These are phyloP conservation scores for Melopsittacus undulatus DNA, from an alignment of 2,797 vertebrate genomes.

Conservation along the genomic window DNA sequence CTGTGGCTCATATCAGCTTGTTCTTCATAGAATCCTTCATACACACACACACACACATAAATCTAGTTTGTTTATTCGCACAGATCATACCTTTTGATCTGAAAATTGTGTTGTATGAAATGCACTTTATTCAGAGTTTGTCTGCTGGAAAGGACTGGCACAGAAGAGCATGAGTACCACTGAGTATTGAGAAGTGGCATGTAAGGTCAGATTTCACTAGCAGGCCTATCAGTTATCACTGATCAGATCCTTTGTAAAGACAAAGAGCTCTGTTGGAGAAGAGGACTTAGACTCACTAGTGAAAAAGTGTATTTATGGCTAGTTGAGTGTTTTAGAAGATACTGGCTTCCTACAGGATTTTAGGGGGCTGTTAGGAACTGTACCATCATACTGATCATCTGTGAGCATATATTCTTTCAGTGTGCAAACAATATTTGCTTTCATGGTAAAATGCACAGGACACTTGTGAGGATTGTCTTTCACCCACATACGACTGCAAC, in stretches of 20 bases:
- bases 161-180: not conserved
- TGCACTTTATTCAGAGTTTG: not conserved
- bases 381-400: not conserved
- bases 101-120: not conserved
- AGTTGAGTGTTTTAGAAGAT: not conserved
- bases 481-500: not conserved
- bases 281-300: not conserved
- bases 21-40: not conserved
- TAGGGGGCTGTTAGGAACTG: not conserved
- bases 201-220: not conserved
- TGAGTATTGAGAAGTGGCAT: not conserved
- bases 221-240: not conserved
- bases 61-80: not conserved
- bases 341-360: not conserved
- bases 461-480: not conserved
- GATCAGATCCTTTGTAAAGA: not conserved
- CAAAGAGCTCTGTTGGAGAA: not conserved
- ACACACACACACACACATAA: no score
- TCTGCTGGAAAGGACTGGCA: not conserved
- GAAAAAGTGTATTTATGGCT: not conserved
- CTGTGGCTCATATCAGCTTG: not conserved
- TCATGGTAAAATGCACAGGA: not conserved
- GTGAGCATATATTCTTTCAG: not conserved
- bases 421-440: not conserved
- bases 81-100: not conserved